Evolutionary conservation across 1,140 invertebrate genomes (phyloP), one percentile per base, ranked within the genome.

Genomic region (Papilio machaon): DNA sequence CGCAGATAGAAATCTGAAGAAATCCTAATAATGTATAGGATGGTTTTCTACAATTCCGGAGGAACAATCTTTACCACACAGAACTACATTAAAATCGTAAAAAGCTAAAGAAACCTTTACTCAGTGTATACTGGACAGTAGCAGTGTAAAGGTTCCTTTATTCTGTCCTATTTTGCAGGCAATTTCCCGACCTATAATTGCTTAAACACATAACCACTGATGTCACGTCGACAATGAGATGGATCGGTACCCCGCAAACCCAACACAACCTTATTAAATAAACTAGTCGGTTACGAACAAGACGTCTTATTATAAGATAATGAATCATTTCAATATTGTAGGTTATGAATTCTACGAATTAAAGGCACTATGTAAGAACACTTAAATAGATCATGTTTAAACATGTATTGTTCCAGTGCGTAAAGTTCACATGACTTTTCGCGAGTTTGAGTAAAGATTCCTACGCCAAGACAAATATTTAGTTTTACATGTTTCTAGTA

Each of bases 191-290:
- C 54, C 70, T 82, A 85, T 90, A 87, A 88, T 90, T 87, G 85
- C 83, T 86, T 85, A 84, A 87, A 85, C 83, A 87, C 83, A 84
- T 88, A 89, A 87, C 81, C 84, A 83, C 82, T 83, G 80, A 82
- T 80, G 84, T 81, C 85, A 80, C 54, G 84, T 67, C 80, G 79
- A 76, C 81, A 78, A 70, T 82, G 80, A 81, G 82, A 79, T 79
- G 38, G 77, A 79, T 79, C 38, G 19, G 54, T 47, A 79, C 46
- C 77, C n/a, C 74, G 15, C 75, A 49, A 10, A 23, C 30, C 11
- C 35, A 30, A 58, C 58, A 78, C 58, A 76, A 54, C 74, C 60
- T 78, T 78, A 78, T 78, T 78, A 78, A 78, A 78, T 78, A 78
- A 78, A 78, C 52, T 38, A 78, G 54, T 30, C 64, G 23, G 64